These are phyloP conservation scores for Callopanchax toddi DNA, from an alignment of 2,113 vertebrate species.

Conservation along the genomic window DNA sequence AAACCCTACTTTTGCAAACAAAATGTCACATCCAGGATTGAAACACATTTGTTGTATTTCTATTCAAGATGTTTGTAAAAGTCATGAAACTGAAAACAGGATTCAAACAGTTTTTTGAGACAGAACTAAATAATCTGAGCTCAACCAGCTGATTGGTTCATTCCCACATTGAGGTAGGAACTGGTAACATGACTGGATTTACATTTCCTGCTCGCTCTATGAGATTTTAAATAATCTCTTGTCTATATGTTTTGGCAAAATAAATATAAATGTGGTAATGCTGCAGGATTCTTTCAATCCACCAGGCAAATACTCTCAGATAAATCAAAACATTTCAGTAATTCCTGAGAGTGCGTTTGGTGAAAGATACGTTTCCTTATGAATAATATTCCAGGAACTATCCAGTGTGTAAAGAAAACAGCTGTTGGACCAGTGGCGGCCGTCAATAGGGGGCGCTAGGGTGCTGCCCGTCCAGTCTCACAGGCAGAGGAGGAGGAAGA, in stretches of 20 bases:
- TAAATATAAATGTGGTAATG: conserved; percentile 16
- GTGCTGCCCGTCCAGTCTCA: too few species aligned
- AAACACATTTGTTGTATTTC: too few species aligned
- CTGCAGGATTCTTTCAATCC: conserved; percentile 19
- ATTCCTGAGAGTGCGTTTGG: conserved; percentile 17
- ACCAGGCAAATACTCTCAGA: conserved; percentile 20
- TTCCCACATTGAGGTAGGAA: not conserved
- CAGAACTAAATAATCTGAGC: not conserved
- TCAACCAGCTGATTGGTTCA: not conserved
- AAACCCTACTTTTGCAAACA: too few species aligned
- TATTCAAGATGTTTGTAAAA: too few species aligned
- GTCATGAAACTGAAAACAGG: too few species aligned
- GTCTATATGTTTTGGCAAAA: conserved; percentile 29
- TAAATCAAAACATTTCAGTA: conserved; percentile 25
- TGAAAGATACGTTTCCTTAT: conserved; percentile 9
- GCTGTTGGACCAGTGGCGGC: too few species aligned
- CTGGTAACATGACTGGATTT: not conserved
- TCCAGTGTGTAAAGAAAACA: conserved; percentile 16
- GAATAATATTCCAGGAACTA: conserved; percentile 31
- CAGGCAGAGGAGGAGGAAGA: too few species aligned
- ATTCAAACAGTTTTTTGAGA: conserved; percentile 1
- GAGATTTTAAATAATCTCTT: conserved; percentile 14
- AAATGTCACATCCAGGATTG: too few species aligned
- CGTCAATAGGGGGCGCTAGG: too few species aligned
- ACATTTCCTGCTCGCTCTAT: conserved; percentile 1